Percentiles rank a stretch among this genome's conserved stretches.
phyloP scores from a whole-genome alignment of 2,888 invertebrate species.

The Xestia rhomboidea region DNA sequence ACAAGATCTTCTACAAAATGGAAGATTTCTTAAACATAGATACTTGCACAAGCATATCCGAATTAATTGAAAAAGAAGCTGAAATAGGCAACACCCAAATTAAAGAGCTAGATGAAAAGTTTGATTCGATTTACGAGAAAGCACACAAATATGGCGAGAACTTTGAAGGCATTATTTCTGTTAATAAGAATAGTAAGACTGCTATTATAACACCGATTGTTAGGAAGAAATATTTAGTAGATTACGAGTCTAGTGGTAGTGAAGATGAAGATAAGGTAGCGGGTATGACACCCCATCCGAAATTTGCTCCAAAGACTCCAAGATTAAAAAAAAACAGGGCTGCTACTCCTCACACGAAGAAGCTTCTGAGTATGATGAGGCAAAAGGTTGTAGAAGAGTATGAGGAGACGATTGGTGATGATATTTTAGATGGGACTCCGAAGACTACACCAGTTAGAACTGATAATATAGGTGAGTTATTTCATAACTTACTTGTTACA shows the following conservation, averaged over 20 bases:
- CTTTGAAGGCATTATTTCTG: slow-evolving; percentile 79
- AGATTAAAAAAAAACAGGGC: slow-evolving; percentile 76
- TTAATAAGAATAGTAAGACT: slow-evolving; percentile 81
- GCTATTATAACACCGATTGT: slow-evolving; percentile 86
- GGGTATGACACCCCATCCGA: slow-evolving; percentile 76
- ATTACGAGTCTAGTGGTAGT: slow-evolving; percentile 84
- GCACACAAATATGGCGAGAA: slow-evolving; percentile 72
- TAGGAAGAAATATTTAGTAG: slow-evolving; percentile 82
- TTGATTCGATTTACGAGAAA: slow-evolving; percentile 84
- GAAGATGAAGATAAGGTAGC: slow-evolving; percentile 72
- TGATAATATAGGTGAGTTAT: slow-evolving; percentile 73
- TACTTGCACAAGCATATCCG: slow-evolving; percentile 84
- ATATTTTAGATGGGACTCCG: slow-evolving; percentile 69
- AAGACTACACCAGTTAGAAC: slow-evolving; percentile 78
- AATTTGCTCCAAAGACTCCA: slow-evolving; percentile 78
- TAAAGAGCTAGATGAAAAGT: slow-evolving; percentile 79
- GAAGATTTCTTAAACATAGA: slow-evolving; percentile 82
- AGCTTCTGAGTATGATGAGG: slow-evolving; percentile 76
- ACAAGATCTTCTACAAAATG: slow-evolving; percentile 81
- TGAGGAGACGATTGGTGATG: slow-evolving; percentile 75
- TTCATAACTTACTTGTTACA: neutral
- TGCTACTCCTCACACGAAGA: slow-evolving; percentile 85
- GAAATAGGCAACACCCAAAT: slow-evolving; percentile 59
- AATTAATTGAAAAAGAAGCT: slow-evolving; percentile 74
- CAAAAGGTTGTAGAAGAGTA: slow-evolving; percentile 80